Base-by-base conservation (phyloP, 2,888 invertebrate species). In the Eurytoma californica region DNA sequence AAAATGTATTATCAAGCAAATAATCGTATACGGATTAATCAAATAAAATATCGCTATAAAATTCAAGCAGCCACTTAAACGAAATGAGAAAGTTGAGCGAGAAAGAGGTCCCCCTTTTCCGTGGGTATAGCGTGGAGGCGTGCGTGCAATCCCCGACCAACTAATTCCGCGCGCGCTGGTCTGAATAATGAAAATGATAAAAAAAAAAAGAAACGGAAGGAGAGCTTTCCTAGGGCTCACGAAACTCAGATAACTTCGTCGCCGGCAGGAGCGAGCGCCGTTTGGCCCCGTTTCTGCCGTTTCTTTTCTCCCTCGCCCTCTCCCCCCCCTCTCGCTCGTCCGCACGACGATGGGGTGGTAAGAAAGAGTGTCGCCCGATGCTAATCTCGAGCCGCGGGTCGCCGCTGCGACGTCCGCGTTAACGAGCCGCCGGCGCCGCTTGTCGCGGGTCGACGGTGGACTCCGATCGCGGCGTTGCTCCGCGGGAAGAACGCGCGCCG, bases 121-220 rank as follows among this genome's bases (percentile, higher is more conserved):
- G 30, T 2, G 24, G 24, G 24, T 24, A 24, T 24, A 18, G 18
- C 66, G n/a, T 12, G 70, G 5, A 63, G 53, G 75, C 75, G 75
- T 68, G 75, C 68, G 68, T 53, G 75, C 68, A 69, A 75, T 68
- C 75, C 61, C 55, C 13, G 68, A 30, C 67, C 67, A 49, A 65
- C 74, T 74, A 74, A 74, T 74, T 66, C 66, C 58, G 65, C 63
- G 66, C 60, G 47, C n/a, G 24, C n/a, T 30, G 66, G 57, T 14
- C 61, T 74, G 75, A 75, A 75, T 75, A 75, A 68, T 68, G 68
- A 61, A 75, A 75, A 75, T 75, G 75, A 75, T 75, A 75, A 75
- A 75, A 75, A 75, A 53, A 72, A 72, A 72, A 72, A 61, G 61
- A 68, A 68, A 69, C 68, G 68, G 61, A 75, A 75, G 68, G 75